Percentiles rank a stretch among this genome's conserved stretches.
phyloP scores from a whole-genome alignment of 2,797 vertebrate species.

The Sebastes cheni region DNA sequence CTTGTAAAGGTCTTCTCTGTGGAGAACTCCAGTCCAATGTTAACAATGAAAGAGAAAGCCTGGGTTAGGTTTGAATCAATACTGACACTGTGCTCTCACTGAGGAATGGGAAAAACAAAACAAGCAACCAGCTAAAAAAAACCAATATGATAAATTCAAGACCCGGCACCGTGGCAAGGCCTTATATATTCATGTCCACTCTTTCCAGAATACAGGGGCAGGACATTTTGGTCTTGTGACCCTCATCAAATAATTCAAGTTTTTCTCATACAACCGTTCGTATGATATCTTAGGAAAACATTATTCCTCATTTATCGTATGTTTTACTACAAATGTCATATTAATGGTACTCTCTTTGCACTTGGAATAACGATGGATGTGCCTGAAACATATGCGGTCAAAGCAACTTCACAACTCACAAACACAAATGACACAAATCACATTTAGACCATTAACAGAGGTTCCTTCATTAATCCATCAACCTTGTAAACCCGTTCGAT shows the following conservation, averaged over 20 bases:
- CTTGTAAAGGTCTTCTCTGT: neutral
- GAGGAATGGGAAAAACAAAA: neutral
- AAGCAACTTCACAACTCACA: too few species aligned
- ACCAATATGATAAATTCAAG: neutral
- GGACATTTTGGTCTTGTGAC: neutral
- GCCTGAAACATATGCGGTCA: too few species aligned
- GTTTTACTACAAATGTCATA: too few species aligned
- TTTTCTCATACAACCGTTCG: too few species aligned
- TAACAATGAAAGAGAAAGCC: neutral
- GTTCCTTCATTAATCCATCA: too few species aligned
- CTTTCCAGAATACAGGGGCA: neutral
- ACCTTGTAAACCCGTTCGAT: too few species aligned
- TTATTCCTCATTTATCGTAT: too few species aligned
- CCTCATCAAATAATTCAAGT: neutral
- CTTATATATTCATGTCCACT: neutral
- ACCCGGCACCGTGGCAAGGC: neutral
- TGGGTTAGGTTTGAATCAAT: neutral
- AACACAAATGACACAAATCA: too few species aligned
- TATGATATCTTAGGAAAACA: too few species aligned
- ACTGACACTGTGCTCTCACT: neutral
- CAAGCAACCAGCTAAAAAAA: neutral
- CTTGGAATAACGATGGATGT: too few species aligned
- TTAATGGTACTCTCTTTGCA: too few species aligned
- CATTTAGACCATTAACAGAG: too few species aligned
- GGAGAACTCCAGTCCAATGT: neutral